A percentile compares a stretch with the other conserved stretches of the same genome.
Evolutionary conservation across 2,888 invertebrate species (phyloP).

Genomic region (Coecobrya sp.): DNA sequence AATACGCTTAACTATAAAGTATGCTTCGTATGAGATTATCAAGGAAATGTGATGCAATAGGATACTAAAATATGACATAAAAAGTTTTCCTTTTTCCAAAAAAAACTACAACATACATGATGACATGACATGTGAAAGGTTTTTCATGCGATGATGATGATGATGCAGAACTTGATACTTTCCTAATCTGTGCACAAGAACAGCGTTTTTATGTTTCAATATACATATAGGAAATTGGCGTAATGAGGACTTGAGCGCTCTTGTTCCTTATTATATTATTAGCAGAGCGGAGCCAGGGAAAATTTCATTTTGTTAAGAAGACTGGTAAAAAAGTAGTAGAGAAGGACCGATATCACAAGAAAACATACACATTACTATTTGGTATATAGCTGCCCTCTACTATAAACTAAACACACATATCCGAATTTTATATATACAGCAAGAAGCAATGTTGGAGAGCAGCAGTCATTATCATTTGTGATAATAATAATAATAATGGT

Average conservation of each 20-base stretch:
- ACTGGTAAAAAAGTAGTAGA: neutral
- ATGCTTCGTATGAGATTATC: neutral
- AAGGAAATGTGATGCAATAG: neutral
- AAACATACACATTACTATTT: slow-evolving; percentile 50
- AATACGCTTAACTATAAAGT: neutral
- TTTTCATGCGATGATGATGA: neutral
- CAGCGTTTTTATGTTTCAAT: neutral
- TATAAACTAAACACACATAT: neutral
- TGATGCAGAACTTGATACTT: neutral
- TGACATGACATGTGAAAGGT: neutral
- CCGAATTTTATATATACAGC: slow-evolving; percentile 29
- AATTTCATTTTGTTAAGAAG: neutral
- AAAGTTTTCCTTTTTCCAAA: neutral
- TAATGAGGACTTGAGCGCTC: slow-evolving; percentile 24
- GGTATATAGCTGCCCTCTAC: neutral
- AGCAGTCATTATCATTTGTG: slow-evolving; percentile 54
- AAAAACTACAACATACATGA: neutral
- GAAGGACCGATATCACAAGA: slow-evolving; percentile 79
- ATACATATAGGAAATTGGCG: slow-evolving; percentile 11
- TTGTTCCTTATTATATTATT: slow-evolving; percentile 27
- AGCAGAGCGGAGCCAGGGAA: neutral
- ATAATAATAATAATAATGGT: slow-evolving; percentile 11
- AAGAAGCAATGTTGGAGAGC: slow-evolving; percentile 36
- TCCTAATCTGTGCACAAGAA: neutral
- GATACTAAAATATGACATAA: slow-evolving; percentile 19